Conservation (phyloP, 2,113 vertebrate genomes). For the Psilopsiagon aymara region DNA sequence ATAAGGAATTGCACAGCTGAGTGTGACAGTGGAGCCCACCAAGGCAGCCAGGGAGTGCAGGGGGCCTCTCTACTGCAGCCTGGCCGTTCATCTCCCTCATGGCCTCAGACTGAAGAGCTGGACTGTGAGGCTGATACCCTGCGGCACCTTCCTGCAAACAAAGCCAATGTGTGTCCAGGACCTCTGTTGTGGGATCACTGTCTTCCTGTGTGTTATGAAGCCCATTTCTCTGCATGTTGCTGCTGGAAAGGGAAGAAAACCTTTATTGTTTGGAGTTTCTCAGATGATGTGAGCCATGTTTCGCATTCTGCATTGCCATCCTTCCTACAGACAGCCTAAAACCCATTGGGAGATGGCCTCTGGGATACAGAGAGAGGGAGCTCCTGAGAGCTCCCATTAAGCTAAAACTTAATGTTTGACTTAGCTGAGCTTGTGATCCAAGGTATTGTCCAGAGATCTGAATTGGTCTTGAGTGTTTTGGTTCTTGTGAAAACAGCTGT, state of each 20-base stretch:
- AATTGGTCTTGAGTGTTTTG: accelerated
- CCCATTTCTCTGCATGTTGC: neutral
- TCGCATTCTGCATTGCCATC: neutral
- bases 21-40: neutral
- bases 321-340: neutral
- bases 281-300: neutral
- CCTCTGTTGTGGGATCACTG: accelerated
- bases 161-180: neutral
- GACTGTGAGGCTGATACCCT: neutral
- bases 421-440: neutral
- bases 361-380: accelerated
- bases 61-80: neutral
- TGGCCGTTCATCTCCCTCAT: neutral
- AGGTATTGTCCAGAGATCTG: neutral
- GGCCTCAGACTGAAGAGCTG: neutral
- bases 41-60: neutral
- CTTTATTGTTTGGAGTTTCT: neutral
- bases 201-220: neutral
- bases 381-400: neutral
- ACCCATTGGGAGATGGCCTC: neutral
- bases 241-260: neutral
- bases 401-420: neutral
- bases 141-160: neutral
- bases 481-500: neutral
- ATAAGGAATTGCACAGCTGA: neutral